Evolutionary conservation across 2,888 invertebrate genomes (phyloP), one percentile per base, ranked within the genome.

Genomic region (Ctena decussata): DNA sequence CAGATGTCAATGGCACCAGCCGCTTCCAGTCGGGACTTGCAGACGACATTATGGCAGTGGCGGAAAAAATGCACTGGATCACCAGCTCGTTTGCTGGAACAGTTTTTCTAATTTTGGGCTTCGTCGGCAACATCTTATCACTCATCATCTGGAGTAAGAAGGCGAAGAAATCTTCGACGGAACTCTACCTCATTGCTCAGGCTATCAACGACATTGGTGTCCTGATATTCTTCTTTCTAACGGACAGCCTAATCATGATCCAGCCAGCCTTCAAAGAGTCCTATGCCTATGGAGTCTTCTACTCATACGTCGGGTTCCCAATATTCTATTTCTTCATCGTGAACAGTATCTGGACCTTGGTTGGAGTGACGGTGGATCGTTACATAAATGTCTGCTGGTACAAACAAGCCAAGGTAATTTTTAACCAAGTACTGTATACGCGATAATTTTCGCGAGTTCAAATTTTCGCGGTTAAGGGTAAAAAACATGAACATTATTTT

Each of bases 301-400:
- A 85, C 71, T 85, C 91, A 12, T 93, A 92, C 84, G 80, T 93
- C 41, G 92, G 91, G 24, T 93, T 91, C 82, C 93, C 93, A 0
- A 75, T 93, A 30, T 93, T 93, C 77, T 93, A 89, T 85, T 87
- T 92, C 81, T 87, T 89, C 18, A 90, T 94, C 11, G 91, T 93
- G 44, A 86, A 85, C 79, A 93, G 93, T 78, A 91, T 94, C 78
- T 94, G 93, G 92, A 89, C 93, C 72, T 92, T 93, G n/a, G 91
- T 94, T 41, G 92, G 93, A 21, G 94, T 94, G 44, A 94, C 94
- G 0, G 89, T 94, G 0, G 94, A 94, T 84, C 84, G 94, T 21
- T 94, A 93, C 84, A 91, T 93, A 30, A 90, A 91, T 81, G 94
- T 94, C 2, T 94, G 94, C 83, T 91, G 92, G 85, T 91, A 94